A percentile compares a stretch with the other conserved stretches of the same genome.
These are phyloP conservation scores for Drosophila gunungcola DNA, from an alignment of 1,140 invertebrate species.

Conservation along the genomic window DNA sequence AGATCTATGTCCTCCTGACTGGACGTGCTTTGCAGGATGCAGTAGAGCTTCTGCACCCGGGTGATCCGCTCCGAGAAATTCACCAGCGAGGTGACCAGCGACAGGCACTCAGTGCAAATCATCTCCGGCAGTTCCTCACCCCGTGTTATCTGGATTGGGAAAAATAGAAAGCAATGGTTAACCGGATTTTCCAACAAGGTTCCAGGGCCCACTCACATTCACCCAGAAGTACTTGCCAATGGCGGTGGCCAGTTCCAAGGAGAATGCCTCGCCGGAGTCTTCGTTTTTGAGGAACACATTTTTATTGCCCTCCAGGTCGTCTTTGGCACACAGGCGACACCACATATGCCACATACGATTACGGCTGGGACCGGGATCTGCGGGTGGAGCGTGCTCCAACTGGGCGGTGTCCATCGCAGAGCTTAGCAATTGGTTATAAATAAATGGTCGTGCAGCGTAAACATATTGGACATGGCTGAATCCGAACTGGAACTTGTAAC, in stretches of 20 bases:
- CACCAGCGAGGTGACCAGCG: constrained; percentile 63
- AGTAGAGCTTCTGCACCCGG: constrained; percentile 70
- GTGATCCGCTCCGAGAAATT: constrained; percentile 70
- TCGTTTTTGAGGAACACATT: constrained; percentile 71
- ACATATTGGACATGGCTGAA: constrained; percentile 27
- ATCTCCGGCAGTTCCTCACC: constrained; percentile 67
- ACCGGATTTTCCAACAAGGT: fast-evolving
- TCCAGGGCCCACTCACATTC: constrained; percentile 49
- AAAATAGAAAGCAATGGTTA: neutral
- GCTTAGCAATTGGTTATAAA: constrained; percentile 27
- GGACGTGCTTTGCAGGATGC: constrained; percentile 42
- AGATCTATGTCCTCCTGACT: constrained; percentile 34
- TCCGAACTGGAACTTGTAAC: constrained; percentile 16
- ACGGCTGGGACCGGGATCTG: no score
- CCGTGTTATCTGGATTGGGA: constrained; percentile 43
- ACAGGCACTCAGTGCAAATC: constrained; percentile 70
- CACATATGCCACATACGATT: constrained; percentile 60
- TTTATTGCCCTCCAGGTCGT: constrained; percentile 62
- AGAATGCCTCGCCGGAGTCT: constrained; percentile 13
- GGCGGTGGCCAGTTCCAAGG: constrained; percentile 56
- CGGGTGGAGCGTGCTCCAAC: constrained; percentile 2
- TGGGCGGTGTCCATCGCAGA: constrained; percentile 36
- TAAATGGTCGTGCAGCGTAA: constrained; percentile 34
- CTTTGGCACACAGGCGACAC: constrained; percentile 81
- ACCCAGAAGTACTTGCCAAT: constrained; percentile 78